phyloP scores from a whole-genome alignment of 1,140 invertebrate species.

The Diachasmimorpha longicaudata region DNA sequence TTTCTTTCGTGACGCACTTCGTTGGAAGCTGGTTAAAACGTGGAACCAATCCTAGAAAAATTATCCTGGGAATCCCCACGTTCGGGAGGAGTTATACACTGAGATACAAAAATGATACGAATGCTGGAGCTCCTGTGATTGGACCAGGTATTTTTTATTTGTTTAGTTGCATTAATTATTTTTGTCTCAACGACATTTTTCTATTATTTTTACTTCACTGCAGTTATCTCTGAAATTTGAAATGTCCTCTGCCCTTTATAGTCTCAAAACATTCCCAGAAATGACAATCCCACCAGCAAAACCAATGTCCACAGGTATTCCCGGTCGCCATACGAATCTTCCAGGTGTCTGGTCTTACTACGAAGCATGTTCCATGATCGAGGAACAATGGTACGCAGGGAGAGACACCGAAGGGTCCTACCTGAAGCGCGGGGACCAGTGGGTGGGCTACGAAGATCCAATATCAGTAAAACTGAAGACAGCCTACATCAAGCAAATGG shows the following conservation, averaged over 20 bases:
- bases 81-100: constrained; percentile 70
- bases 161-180: too few species aligned
- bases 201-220: too few species aligned
- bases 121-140: constrained; percentile 48
- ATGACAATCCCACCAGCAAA: too few species aligned
- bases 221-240: too few species aligned
- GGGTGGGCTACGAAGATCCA: constrained; percentile 83
- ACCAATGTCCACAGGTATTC: constrained; percentile 17
- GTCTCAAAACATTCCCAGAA: too few species aligned
- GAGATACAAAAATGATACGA: constrained; percentile 52
- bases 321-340: constrained; percentile 72
- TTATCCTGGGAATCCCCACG: constrained; percentile 69
- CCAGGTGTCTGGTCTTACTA: constrained; percentile 71
- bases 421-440: constrained; percentile 77
- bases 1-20: constrained; percentile 36
- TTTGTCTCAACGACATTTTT: too few species aligned
- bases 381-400: constrained; percentile 67
- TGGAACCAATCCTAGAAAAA: constrained; percentile 64
- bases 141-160: constrained; percentile 51
- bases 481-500: constrained; percentile 68
- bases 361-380: constrained; percentile 73
- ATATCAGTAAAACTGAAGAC: constrained; percentile 73
- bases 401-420: constrained; percentile 76
- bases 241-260: too few species aligned
- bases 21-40: constrained; percentile 41